Conservation (phyloP, 2,113 vertebrate species). For the Litocranius walleri region DNA sequence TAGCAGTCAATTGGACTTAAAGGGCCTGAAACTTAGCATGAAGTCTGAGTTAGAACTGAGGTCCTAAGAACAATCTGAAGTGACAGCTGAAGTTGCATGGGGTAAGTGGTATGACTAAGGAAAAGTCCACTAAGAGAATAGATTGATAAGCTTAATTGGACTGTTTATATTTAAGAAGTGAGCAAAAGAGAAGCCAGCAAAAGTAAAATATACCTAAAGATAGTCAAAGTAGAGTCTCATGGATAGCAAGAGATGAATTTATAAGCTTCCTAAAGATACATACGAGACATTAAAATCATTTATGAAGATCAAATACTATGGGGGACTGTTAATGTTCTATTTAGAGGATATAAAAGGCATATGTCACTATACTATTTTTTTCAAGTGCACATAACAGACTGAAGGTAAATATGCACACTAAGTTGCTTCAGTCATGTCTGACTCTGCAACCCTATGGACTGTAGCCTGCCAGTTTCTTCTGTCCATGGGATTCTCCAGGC, state of each 20-base stretch:
- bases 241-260: neutral
- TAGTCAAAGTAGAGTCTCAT: neutral
- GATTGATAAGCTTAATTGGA: neutral
- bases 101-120: neutral
- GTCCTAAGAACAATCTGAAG: neutral
- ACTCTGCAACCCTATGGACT: neutral
- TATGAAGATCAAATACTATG: slow-evolving; percentile 13
- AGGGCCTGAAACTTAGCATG: neutral
- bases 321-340: neutral
- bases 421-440: neutral
- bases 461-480: neutral
- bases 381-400: neutral
- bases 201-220: neutral
- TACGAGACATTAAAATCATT: neutral
- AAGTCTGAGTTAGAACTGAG: neutral
- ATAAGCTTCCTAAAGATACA: neutral
- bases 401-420: neutral
- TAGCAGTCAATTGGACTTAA: neutral
- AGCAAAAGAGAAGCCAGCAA: neutral
- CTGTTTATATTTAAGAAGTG: neutral
- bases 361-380: neutral
- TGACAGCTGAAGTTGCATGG: neutral
- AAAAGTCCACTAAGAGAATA: neutral
- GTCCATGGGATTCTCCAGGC: neutral
- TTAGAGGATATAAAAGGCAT: slow-evolving; percentile 22